These are phyloP conservation scores for Parazoanthus swiftii DNA, from an alignment of 92 coral and sea anemone species.

Conservation along the genomic window DNA sequence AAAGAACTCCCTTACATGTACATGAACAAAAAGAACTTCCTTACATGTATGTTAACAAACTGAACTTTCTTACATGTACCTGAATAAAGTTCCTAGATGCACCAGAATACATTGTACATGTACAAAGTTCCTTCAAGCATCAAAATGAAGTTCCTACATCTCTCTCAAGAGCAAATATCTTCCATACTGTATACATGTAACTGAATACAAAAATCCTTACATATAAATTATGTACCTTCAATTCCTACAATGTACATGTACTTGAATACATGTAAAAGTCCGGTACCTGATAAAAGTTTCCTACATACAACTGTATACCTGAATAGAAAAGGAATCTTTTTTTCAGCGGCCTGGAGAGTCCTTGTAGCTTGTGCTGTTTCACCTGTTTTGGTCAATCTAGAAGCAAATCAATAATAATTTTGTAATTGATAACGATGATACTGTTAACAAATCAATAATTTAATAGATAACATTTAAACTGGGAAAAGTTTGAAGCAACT, in stretches of 20 bases:
- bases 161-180: too few relatives aligned
- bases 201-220: background rate
- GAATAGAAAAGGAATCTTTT: slow-evolving; percentile 73
- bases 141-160: too few relatives aligned
- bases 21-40: slow-evolving; percentile 62
- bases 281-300: slow-evolving; percentile 60
- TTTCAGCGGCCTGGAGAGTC: slow-evolving; percentile 69
- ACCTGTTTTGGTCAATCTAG: slow-evolving; percentile 81
- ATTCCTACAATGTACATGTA: background rate
- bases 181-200: too few relatives aligned
- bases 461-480: background rate
- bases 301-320: slow-evolving; percentile 72
- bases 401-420: background rate
- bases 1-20: background rate
- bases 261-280: slow-evolving; percentile 64
- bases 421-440: background rate
- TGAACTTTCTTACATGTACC: too few relatives aligned
- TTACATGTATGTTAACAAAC: background rate
- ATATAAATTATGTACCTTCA: background rate
- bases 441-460: background rate
- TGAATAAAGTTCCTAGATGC: too few relatives aligned
- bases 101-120: too few relatives aligned
- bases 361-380: slow-evolving; percentile 67
- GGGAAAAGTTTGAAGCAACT: too few relatives aligned
- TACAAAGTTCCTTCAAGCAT: too few relatives aligned